Conservation (phyloP, 2,113 vertebrate genomes). For the Regulus satrapa region DNA sequence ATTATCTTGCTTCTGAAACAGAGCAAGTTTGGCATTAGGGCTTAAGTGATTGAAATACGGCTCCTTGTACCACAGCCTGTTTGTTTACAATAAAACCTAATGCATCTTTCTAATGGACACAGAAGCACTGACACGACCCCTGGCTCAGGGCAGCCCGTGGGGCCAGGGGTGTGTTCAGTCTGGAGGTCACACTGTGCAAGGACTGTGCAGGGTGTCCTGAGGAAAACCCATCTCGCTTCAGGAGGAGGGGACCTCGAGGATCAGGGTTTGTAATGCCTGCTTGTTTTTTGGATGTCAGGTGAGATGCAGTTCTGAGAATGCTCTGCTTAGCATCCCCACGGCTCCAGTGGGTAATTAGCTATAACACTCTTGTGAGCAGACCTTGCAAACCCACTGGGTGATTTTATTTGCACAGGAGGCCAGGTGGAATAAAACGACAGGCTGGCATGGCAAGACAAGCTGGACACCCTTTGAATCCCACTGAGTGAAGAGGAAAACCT, state of each 20-base stretch:
- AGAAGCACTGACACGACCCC: neutral
- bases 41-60: slow-evolving; percentile 32
- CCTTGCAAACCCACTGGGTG: neutral
- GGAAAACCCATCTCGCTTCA: neutral
- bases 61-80: slow-evolving; percentile 20
- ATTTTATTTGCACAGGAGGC: slow-evolving; percentile 4
- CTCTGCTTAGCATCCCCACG: slow-evolving; percentile 4
- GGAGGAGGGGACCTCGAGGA: slow-evolving; percentile 11
- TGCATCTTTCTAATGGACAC: slow-evolving; percentile 50
- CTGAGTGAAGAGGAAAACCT: neutral
- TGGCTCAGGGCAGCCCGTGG: neutral
- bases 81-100: slow-evolving; percentile 56
- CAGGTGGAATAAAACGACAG: neutral
- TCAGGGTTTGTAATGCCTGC: neutral
- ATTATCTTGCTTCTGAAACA: slow-evolving; percentile 69
- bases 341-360: slow-evolving; percentile 41
- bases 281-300: slow-evolving; percentile 29
- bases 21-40: slow-evolving; percentile 32
- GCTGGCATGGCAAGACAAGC: neutral
- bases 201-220: neutral
- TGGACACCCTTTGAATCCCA: neutral
- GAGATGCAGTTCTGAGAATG: neutral
- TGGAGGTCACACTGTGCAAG: neutral
- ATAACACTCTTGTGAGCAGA: neutral
- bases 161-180: neutral